These are phyloP conservation scores for Siniperca knerii DNA, from an alignment of 2,113 vertebrate species.

Conservation along the genomic window DNA sequence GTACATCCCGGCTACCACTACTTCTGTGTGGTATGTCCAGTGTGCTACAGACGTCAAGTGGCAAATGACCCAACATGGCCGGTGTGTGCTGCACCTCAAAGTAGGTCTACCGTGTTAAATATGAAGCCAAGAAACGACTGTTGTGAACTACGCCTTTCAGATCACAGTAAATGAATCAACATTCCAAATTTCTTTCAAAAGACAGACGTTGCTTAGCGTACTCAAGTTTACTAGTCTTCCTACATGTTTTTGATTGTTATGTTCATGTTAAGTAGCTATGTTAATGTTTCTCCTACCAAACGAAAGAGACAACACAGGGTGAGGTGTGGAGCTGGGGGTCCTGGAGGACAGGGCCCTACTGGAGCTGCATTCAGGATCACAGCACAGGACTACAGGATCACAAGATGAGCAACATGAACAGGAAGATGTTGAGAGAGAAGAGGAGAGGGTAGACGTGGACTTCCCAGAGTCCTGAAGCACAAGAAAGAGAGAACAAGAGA, in stretches of 20 bases:
- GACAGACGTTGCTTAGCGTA: neutral
- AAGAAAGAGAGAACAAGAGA: slow-evolving; percentile 24
- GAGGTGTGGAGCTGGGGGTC: slow-evolving; percentile 70
- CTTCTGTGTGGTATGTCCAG: no score
- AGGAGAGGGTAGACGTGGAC: slow-evolving; percentile 43
- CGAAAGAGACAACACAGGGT: slow-evolving; percentile 82
- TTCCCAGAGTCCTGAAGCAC: slow-evolving; percentile 76
- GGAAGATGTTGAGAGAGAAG: slow-evolving; percentile 42
- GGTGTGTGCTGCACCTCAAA: neutral
- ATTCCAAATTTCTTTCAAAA: neutral
- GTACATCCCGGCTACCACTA: neutral
- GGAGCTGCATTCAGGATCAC: slow-evolving; percentile 49
- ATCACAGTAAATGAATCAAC: neutral
- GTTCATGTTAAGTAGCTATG: neutral
- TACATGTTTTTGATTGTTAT: neutral
- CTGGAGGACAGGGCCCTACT: slow-evolving; percentile 16
- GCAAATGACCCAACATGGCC: neutral
- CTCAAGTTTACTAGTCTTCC: neutral
- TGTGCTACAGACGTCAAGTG: neutral
- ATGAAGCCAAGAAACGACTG: neutral
- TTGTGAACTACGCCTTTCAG: neutral
- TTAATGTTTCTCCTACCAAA: slow-evolving; percentile 82
- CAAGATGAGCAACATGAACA: slow-evolving; percentile 69
- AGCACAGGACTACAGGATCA: slow-evolving; percentile 58
- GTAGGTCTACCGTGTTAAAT: neutral